A percentile compares a stretch with the other conserved stretches of the same genome.
phyloP scores from a whole-genome alignment of 1,140 invertebrate species.

The Sarcophaga bullata region DNA sequence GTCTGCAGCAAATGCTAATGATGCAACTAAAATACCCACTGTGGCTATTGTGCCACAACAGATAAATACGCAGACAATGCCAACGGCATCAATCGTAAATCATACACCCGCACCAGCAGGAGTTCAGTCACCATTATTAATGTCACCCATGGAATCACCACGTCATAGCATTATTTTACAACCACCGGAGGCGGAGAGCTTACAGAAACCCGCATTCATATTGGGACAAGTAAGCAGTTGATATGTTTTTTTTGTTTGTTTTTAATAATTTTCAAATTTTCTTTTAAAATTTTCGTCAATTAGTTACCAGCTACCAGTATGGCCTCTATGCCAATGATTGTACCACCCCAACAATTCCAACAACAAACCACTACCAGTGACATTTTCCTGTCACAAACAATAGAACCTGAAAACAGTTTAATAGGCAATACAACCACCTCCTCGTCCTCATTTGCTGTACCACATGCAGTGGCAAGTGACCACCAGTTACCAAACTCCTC shows the following conservation, averaged over 20 bases:
- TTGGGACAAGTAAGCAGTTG: conserved; percentile 10
- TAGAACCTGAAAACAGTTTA: neutral
- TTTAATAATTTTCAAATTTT: neutral
- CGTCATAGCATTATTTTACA: conserved; percentile 68
- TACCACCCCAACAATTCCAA: neutral
- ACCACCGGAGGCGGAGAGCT: conserved; percentile 63
- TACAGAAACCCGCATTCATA: conserved; percentile 66
- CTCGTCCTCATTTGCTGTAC: neutral
- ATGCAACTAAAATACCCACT: neutral
- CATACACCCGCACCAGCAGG: neutral
- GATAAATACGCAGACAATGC: neutral
- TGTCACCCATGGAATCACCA: conserved; percentile 56
- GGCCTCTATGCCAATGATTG: conserved; percentile 28
- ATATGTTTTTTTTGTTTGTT: neutral
- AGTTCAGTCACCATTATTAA: conserved; percentile 40
- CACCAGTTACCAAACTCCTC: neutral
- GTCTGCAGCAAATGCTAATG: neutral
- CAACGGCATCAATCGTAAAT: neutral
- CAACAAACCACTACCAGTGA: neutral
- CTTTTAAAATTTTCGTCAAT: neutral
- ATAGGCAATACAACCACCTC: neutral
- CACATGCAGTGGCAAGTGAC: neutral
- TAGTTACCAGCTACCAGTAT: conserved; percentile 9
- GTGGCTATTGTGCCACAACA: conserved; percentile 29
- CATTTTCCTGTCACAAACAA: neutral